Evolutionary conservation across 2,113 vertebrate genomes (phyloP).

Genomic region (Cariama cristata): DNA sequence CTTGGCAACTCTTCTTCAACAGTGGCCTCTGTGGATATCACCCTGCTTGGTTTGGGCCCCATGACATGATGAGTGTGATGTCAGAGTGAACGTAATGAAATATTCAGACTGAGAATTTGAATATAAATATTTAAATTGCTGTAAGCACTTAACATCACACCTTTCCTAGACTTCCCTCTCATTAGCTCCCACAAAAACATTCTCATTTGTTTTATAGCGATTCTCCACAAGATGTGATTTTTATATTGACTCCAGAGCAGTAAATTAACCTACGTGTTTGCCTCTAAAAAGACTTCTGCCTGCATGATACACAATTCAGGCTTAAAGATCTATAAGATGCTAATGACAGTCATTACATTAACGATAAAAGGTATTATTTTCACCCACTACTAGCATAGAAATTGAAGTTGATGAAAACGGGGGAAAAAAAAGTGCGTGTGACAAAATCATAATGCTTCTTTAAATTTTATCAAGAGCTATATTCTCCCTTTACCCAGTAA

Average conservation of each 20-base stretch:
- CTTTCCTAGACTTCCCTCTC: not conserved
- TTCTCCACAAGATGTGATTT: not conserved
- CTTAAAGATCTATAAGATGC: not conserved
- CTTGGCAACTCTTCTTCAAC: not conserved
- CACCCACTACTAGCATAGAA: not conserved
- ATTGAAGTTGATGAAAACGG: not conserved
- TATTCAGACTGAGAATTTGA: not conserved
- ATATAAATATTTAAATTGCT: not conserved
- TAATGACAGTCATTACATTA: not conserved
- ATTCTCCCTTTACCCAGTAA: not conserved
- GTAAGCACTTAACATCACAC: not conserved
- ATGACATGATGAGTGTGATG: fast-evolving
- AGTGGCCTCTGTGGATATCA: not conserved
- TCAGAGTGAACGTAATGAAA: not conserved
- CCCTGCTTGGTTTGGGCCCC: not conserved
- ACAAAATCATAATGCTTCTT: not conserved
- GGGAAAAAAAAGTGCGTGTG: not conserved
- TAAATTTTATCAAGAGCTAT: not conserved
- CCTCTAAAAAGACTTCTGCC: not conserved
- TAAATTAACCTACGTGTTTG: not conserved
- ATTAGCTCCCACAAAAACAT: not conserved
- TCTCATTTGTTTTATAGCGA: not conserved
- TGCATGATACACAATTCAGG: not conserved
- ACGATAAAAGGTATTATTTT: not conserved
- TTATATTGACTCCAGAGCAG: not conserved